These are phyloP conservation scores for Actinernus sp. DNA, from an alignment of 92 coral and sea anemone genomes.

Conservation along the genomic window DNA sequence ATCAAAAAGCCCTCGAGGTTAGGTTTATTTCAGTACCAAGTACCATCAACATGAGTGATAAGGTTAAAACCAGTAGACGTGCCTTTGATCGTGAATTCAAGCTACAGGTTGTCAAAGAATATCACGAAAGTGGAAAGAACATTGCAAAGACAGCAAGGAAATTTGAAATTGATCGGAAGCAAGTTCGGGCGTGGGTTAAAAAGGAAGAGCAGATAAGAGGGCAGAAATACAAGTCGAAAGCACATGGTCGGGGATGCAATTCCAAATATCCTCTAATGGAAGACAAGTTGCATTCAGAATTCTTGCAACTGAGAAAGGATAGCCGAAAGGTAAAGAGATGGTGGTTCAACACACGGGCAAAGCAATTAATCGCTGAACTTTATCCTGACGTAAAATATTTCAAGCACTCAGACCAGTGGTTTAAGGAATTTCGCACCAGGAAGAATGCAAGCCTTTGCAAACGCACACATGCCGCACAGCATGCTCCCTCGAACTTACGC, in stretches of 20 bases:
- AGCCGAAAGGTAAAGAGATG: too few relatives aligned
- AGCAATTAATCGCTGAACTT: too few relatives aligned
- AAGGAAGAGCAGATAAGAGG: slow-evolving; percentile 24
- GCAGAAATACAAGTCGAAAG: slow-evolving; percentile 13
- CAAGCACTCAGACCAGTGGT: too few relatives aligned
- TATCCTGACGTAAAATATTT: too few relatives aligned
- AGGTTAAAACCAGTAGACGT: too few relatives aligned
- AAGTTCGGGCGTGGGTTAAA: slow-evolving; percentile 45
- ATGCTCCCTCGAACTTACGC: slow-evolving; percentile 9
- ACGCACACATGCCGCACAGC: slow-evolving; percentile 39
- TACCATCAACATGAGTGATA: too few relatives aligned
- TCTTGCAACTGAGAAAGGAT: too few relatives aligned
- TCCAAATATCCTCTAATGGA: too few relatives aligned
- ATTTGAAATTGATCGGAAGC: slow-evolving; percentile 50
- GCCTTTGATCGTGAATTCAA: slow-evolving; percentile 42
- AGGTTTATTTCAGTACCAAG: slow-evolving; percentile 26
- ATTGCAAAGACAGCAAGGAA: slow-evolving; percentile 39
- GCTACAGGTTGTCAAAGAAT: slow-evolving; percentile 26
- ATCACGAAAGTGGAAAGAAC: slow-evolving; percentile 8
- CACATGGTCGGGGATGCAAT: too few relatives aligned
- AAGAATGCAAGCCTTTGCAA: slow-evolving; percentile 7
- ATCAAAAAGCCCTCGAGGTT: slow-evolving; percentile 30
- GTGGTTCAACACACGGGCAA: too few relatives aligned
- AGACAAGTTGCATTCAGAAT: too few relatives aligned
- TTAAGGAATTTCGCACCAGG: too few relatives aligned